A percentile compares a stretch with the other conserved stretches of the same genome.
Conservation (phyloP, 2,113 vertebrate species). For the Tachysurus vachellii region DNA sequence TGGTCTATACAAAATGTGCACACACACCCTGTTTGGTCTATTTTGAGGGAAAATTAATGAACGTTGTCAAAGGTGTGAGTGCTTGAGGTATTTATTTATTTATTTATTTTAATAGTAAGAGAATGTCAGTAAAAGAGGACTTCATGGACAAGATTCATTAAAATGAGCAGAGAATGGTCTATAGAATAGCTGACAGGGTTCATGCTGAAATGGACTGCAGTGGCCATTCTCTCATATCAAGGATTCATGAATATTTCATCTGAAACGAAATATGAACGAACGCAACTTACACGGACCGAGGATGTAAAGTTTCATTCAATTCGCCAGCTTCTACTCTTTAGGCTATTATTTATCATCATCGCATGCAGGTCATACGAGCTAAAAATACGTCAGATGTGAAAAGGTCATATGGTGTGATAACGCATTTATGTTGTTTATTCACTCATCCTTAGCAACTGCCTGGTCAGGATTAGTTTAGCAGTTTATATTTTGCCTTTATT, state of each 20-base stretch:
- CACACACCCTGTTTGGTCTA: background rate
- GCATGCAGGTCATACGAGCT: background rate
- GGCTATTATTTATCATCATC: background rate
- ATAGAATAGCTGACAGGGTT: background rate
- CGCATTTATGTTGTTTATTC: background rate
- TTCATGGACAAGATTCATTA: background rate
- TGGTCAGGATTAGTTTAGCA: background rate
- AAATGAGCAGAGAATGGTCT: background rate
- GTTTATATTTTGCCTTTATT: background rate
- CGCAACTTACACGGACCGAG: background rate
- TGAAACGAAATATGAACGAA: background rate
- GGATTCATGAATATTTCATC: conserved; percentile 1
- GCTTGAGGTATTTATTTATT: background rate
- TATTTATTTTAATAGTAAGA: background rate
- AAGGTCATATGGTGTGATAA: too few relatives aligned
- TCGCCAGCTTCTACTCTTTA: background rate
- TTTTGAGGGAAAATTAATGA: background rate
- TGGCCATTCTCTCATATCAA: background rate
- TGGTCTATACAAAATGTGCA: background rate
- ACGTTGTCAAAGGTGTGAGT: background rate
- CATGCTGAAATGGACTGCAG: background rate
- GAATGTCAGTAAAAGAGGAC: background rate
- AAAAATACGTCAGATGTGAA: background rate
- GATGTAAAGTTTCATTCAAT: background rate
- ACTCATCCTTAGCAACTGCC: background rate